A percentile compares a stretch with the other conserved stretches of the same genome.
phyloP scores from a whole-genome alignment of 1,140 invertebrate genomes.

The Heliconius hermathena region DNA sequence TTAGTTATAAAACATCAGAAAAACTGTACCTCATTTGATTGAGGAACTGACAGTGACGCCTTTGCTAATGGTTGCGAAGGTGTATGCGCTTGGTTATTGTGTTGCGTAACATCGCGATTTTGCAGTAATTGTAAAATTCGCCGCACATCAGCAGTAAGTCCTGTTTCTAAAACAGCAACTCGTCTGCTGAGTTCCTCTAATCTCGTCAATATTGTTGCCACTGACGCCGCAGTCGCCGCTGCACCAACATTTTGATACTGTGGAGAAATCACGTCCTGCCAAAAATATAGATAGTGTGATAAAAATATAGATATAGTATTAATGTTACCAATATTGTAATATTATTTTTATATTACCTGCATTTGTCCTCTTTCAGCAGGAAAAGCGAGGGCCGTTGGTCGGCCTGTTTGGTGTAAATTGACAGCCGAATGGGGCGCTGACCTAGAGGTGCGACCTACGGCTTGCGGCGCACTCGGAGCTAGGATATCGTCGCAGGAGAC shows the following conservation, averaged over 20 bases:
- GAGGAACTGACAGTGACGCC: slow-evolving; percentile 75
- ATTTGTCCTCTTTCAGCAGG: slow-evolving; percentile 58
- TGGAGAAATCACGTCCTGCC: slow-evolving; percentile 67
- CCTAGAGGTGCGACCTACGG: slow-evolving; percentile 64
- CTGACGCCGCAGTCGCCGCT: slow-evolving; percentile 56
- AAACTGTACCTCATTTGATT: slow-evolving; percentile 59
- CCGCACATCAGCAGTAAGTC: slow-evolving; percentile 85
- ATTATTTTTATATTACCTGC: slow-evolving; percentile 49
- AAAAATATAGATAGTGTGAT: not conserved
- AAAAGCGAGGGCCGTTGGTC: slow-evolving; percentile 63
- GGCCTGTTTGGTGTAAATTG: slow-evolving; percentile 70
- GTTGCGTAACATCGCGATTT: slow-evolving; percentile 78
- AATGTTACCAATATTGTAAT: not conserved
- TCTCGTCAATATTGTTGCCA: slow-evolving; percentile 74
- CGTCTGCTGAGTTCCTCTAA: slow-evolving; percentile 86
- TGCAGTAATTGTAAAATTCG: slow-evolving; percentile 86
- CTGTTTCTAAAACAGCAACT: slow-evolving; percentile 84
- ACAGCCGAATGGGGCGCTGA: slow-evolving; percentile 78
- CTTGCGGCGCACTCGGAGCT: slow-evolving; percentile 53
- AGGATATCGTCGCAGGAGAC: slow-evolving; percentile 76
- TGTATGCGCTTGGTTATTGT: slow-evolving; percentile 68
- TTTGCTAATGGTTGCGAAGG: slow-evolving; percentile 66
- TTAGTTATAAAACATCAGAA: not conserved
- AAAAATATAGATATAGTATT: not conserved
- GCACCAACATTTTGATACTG: slow-evolving; percentile 76